These are phyloP conservation scores for Olivierus martensii DNA, from an alignment of 1,140 invertebrate species.

Conservation along the genomic window DNA sequence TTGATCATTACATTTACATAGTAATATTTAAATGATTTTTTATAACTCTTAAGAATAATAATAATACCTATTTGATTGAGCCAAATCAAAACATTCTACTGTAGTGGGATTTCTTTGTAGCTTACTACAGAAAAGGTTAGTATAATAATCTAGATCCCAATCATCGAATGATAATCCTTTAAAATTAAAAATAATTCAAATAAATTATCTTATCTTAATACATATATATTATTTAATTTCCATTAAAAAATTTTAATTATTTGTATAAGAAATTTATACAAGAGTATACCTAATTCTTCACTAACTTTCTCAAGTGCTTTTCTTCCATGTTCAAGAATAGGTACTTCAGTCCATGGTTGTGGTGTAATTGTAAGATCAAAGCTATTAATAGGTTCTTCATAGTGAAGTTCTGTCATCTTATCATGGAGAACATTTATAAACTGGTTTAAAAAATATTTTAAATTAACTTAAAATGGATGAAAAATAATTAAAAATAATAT, in stretches of 20 bases:
- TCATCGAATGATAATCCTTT: conserved; percentile 59
- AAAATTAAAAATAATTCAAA: conserved; percentile 32
- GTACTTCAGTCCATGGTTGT: conserved; percentile 59
- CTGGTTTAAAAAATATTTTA: conserved; percentile 21
- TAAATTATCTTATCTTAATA: too few species aligned
- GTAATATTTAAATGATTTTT: too few species aligned
- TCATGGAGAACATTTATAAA: conserved; percentile 55
- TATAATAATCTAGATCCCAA: conserved; percentile 76
- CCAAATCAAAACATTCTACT: conserved; percentile 94
- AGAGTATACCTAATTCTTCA: conserved; percentile 50
- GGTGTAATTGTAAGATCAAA: conserved; percentile 48
- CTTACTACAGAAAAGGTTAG: conserved; percentile 59
- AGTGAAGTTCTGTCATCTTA: conserved; percentile 68
- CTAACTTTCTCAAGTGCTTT: conserved; percentile 70
- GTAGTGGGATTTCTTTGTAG: conserved; percentile 88
- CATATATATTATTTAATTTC: too few species aligned
- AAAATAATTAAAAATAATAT: not conserved
- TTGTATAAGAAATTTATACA: too few species aligned
- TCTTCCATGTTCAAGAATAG: conserved; percentile 58
- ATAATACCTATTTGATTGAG: conserved; percentile 66
- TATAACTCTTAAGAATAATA: too few species aligned
- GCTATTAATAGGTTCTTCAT: conserved; percentile 47
- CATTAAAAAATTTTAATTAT: too few species aligned
- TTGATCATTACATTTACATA: too few species aligned
- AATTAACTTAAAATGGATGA: not conserved